These are phyloP conservation scores for Pelecanoides urinatrix DNA, from an alignment of 2,113 vertebrate genomes.

Conservation along the genomic window DNA sequence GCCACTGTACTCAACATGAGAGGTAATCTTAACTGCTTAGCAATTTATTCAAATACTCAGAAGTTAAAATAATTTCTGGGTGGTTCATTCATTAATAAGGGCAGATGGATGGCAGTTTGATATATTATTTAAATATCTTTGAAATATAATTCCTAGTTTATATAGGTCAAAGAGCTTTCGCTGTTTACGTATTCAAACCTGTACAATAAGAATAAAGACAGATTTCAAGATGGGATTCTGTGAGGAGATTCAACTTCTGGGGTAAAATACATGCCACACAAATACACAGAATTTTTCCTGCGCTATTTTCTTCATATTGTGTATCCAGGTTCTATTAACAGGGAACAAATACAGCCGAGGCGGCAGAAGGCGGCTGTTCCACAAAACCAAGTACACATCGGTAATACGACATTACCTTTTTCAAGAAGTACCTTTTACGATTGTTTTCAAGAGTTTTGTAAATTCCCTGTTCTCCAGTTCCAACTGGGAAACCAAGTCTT, in stretches of 20 bases:
- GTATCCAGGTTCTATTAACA: not conserved
- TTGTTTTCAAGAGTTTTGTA: not conserved
- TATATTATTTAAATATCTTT: slow-evolving; percentile 4
- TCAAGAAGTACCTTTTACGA: not conserved
- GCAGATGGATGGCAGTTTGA: slow-evolving; percentile 11
- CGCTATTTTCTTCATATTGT: not conserved
- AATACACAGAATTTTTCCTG: not conserved
- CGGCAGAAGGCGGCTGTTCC: not conserved
- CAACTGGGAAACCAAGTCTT: not conserved
- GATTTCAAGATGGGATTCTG: not conserved
- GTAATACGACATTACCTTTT: not conserved
- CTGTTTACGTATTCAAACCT: not conserved
- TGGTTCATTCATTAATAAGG: slow-evolving; percentile 45
- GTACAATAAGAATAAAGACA: not conserved
- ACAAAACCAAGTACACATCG: not conserved
- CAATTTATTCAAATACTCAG: slow-evolving; percentile 45
- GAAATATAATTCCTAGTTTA: slow-evolving; percentile 29
- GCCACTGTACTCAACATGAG: not conserved
- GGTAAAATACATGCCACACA: not conserved
- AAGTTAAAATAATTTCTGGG: slow-evolving; percentile 32
- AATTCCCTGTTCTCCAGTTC: not conserved
- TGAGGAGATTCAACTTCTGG: not conserved
- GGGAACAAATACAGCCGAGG: not conserved
- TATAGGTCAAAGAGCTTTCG: not conserved
- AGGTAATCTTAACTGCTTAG: slow-evolving; percentile 45